phyloP scores from a whole-genome alignment of 2,797 vertebrate species.

The Scomberomorus guttatus region DNA sequence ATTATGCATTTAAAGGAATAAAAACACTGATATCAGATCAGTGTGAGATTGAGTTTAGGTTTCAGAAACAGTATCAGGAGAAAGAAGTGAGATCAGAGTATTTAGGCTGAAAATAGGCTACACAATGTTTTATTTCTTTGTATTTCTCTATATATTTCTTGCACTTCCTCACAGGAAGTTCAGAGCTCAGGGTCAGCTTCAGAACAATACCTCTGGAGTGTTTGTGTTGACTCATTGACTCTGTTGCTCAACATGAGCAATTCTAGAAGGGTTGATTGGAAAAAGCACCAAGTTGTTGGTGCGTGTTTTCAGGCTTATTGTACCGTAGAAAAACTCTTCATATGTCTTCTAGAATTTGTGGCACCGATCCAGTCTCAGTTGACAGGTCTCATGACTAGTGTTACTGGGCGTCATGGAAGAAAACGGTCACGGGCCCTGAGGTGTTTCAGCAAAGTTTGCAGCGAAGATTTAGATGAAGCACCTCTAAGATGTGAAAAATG shows the following conservation, averaged over 20 bases:
- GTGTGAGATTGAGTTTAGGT: background rate
- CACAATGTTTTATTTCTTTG: background rate
- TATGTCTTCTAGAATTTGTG: slow-evolving; percentile 1
- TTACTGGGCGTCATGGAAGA: slow-evolving; percentile 3
- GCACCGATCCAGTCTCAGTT: background rate
- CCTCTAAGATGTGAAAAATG: slow-evolving; percentile 10
- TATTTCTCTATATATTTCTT: background rate
- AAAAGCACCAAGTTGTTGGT: background rate
- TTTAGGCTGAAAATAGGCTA: no score
- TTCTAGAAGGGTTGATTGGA: background rate
- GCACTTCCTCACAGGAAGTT: background rate
- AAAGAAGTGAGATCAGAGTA: background rate
- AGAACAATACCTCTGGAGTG: background rate
- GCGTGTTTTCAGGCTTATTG: background rate
- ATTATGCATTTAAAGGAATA: background rate
- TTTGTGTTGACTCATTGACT: background rate
- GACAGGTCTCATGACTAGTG: background rate
- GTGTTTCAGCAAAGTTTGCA: background rate
- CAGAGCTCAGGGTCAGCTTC: background rate
- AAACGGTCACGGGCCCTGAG: background rate
- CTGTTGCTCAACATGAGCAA: background rate
- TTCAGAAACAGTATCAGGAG: background rate
- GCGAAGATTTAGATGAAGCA: slow-evolving; percentile 13
- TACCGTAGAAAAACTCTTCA: background rate
- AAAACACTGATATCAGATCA: background rate